These are phyloP conservation scores for Gastracanthus pulcherrimus DNA, from an alignment of 2,888 invertebrate genomes.

Conservation along the genomic window DNA sequence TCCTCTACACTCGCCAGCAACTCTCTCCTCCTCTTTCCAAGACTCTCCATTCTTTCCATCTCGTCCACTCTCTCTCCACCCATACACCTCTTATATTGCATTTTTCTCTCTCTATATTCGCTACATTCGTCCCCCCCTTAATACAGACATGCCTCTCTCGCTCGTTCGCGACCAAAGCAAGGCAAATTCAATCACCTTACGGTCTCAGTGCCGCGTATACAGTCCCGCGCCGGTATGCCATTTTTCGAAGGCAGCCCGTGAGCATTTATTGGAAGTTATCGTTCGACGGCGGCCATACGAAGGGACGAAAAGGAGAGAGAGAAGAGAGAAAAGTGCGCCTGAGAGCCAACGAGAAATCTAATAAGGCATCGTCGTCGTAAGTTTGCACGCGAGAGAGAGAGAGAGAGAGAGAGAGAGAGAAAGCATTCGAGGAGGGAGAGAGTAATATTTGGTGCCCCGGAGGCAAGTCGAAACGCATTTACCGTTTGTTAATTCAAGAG, in stretches of 20 bases:
- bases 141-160: too few relatives aligned
- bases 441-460: neutral
- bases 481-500: constrained; percentile 26
- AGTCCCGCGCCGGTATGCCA: neutral
- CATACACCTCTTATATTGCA: neutral
- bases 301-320: neutral
- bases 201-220: neutral
- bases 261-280: constrained; percentile 42
- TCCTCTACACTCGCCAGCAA: too few relatives aligned
- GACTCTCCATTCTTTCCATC: too few relatives aligned
- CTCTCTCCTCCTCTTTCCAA: too few relatives aligned
- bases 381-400: neutral
- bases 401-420: neutral
- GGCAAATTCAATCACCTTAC: too few relatives aligned
- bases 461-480: constrained; percentile 18
- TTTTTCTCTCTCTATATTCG: neutral
- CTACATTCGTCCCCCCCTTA: too few relatives aligned
- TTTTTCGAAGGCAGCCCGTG: neutral
- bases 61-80: too few relatives aligned
- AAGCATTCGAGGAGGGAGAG: neutral
- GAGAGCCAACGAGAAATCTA: constrained; percentile 25
- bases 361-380: constrained; percentile 22
- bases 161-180: too few relatives aligned
- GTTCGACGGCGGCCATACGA: neutral
- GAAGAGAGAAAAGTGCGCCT: too few relatives aligned